These are phyloP conservation scores for Drosophila rubida DNA, from an alignment of 2,888 invertebrate species.

Conservation along the genomic window DNA sequence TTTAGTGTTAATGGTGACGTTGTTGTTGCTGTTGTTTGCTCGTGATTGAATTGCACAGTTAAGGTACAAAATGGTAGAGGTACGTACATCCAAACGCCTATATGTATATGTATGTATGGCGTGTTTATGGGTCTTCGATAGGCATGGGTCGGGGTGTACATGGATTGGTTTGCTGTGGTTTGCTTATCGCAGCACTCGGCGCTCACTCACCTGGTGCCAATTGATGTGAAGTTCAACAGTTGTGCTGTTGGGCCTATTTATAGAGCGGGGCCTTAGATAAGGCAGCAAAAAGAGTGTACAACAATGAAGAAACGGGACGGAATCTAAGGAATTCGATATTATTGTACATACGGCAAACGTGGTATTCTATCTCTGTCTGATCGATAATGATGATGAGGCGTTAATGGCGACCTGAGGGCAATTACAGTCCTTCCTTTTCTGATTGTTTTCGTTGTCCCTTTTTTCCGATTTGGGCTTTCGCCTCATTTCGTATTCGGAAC, in stretches of 20 bases:
- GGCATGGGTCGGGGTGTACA: not conserved
- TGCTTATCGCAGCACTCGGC: conserved; percentile 30
- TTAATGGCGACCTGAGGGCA: conserved; percentile 42
- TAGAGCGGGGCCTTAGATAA: conserved; percentile 54
- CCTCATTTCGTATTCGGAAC: conserved; percentile 58
- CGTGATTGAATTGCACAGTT: conserved; percentile 54
- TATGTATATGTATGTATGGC: not conserved
- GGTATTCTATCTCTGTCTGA: conserved; percentile 2
- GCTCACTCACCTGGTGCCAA: conserved; percentile 42
- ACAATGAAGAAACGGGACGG: not conserved
- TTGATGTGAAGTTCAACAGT: conserved; percentile 43
- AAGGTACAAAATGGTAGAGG: conserved; percentile 1
- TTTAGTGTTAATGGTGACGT: not conserved
- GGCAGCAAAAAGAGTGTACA: not conserved
- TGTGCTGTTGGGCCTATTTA: conserved; percentile 40
- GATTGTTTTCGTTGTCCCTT: conserved; percentile 12
- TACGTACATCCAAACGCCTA: not conserved
- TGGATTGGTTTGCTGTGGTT: conserved; percentile 13
- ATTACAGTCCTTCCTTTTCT: conserved; percentile 28
- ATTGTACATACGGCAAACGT: not conserved
- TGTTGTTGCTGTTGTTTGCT: conserved; percentile 24
- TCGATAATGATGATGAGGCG: conserved; percentile 59
- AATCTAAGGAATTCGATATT: conserved; percentile 26
- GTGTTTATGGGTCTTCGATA: not conserved
- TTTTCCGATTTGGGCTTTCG: conserved; percentile 20